Evolutionary conservation across 2,113 vertebrate species (phyloP).

Genomic region (Rhinopomastus cyanomelas): DNA sequence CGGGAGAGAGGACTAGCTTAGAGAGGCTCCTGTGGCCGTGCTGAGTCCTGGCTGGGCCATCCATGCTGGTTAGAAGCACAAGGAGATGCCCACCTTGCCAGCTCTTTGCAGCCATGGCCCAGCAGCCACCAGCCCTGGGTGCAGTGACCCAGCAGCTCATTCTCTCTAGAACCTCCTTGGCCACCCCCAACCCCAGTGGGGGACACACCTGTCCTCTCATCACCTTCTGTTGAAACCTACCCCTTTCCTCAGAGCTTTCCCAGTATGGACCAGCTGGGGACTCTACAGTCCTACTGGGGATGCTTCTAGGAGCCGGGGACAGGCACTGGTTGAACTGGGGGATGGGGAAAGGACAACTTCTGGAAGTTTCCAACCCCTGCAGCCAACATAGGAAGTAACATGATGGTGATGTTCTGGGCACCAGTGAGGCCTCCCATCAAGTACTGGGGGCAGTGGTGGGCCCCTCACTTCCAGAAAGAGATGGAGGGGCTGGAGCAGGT

Average conservation of each 20-base stretch:
- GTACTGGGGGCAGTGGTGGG: too few relatives aligned
- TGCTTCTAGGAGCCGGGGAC: background rate
- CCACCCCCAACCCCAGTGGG: fast-evolving
- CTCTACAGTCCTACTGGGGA: background rate
- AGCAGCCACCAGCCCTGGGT: background rate
- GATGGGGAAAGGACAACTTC: background rate
- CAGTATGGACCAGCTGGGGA: background rate
- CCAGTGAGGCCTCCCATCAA: too few relatives aligned
- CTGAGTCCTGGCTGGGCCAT: background rate
- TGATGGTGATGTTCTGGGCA: too few relatives aligned
- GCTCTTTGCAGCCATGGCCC: background rate
- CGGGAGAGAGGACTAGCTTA: background rate
- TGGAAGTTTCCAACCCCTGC: background rate
- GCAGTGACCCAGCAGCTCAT: background rate
- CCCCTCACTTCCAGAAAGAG: too few relatives aligned
- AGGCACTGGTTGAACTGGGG: background rate
- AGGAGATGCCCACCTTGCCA: background rate
- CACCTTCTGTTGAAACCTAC: background rate
- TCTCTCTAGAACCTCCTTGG: background rate
- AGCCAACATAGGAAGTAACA: background rate
- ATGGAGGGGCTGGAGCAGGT: too few relatives aligned
- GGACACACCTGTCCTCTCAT: background rate
- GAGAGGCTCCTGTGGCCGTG: background rate
- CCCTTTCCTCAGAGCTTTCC: background rate
- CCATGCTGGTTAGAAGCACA: background rate